Evolutionary conservation across 2,888 invertebrate species (phyloP), one percentile per base, ranked within the genome.

Genomic region (Carcina quercana): DNA sequence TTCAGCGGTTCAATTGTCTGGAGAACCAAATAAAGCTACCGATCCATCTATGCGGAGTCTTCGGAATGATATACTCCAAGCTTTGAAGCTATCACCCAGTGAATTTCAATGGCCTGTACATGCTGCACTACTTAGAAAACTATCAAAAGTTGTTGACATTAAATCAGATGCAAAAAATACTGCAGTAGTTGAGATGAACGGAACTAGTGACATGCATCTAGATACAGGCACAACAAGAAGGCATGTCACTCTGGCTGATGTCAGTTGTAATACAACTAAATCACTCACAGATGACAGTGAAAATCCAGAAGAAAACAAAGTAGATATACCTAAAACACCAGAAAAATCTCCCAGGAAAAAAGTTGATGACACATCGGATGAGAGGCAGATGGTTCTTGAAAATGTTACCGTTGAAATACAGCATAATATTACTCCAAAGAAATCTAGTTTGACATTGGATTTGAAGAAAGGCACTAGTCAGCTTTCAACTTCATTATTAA

Each of bases 321-420:
- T 19, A 15, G 34, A 43, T 5, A 26, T 26, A 12, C 12, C 6
- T 35, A 39, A 20, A 43, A 32, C 40, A 6, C 37, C 44, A 30
- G 49, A 59, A 17, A 56, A 56, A 38, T 56, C 58, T 26, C 45
- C 55, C 30, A 47, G 53, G 37, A 55, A 40, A 15, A 50, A 49
- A 39, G 26, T 30, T 3, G 27, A 42, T 15, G 43, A 56, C 28
- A 45, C 51, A 5, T 39, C 55, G 19, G 65, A 61, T 29, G 68
- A 71, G 7, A 71, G 56, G 15, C 70, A 78, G 42, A 49, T 73
- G 13, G 63, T 80, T 20, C 45, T 82, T 13, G 83, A 82, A 52
- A 82, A 83, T 62, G 78, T 82, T 1, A 80, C 82, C 30, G 80
- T 82, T 35, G 82, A 83, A 67, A 83, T 83, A 40, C 78, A 83